phyloP scores from a whole-genome alignment of 1,140 invertebrate genomes.

The Cheumatopsyche charites region DNA sequence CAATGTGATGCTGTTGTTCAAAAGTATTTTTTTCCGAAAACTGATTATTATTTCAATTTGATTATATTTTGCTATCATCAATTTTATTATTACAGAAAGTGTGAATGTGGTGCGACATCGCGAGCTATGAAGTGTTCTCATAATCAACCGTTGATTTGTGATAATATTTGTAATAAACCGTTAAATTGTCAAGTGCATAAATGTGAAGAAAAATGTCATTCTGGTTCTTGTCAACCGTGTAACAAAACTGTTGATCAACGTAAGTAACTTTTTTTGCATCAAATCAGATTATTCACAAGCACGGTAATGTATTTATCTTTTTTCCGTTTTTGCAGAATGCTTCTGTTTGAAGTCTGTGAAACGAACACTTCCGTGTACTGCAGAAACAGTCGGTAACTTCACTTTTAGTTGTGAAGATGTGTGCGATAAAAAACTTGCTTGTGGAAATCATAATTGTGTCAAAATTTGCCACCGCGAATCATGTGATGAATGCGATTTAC shows the following conservation, averaged over 20 bases:
- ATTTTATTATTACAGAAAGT: constrained; percentile 63
- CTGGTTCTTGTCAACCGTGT: constrained; percentile 76
- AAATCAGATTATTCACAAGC: too few species aligned
- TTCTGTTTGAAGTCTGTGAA: constrained; percentile 52
- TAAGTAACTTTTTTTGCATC: constrained; percentile 32
- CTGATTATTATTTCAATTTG: background rate
- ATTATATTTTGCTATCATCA: constrained; percentile 6
- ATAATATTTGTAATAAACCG: constrained; percentile 70
- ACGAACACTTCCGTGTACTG: constrained; percentile 63
- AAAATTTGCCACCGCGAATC: constrained; percentile 73
- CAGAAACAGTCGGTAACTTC: constrained; percentile 53
- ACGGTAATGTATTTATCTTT: too few species aligned
- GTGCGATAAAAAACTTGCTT: constrained; percentile 73
- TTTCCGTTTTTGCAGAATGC: constrained; percentile 51
- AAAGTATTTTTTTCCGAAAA: constrained; percentile 51
- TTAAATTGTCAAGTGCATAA: constrained; percentile 77
- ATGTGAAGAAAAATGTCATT: constrained; percentile 80
- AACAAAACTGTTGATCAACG: constrained; percentile 64
- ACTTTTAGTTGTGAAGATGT: constrained; percentile 69
- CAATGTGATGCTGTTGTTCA: constrained; percentile 71
- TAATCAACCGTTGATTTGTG: constrained; percentile 73
- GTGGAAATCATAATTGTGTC: constrained; percentile 79
- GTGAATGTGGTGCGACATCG: constrained; percentile 75
- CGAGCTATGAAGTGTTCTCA: constrained; percentile 75
- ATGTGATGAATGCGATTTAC: constrained; percentile 68